Conservation (phyloP, 2,113 vertebrate genomes). For the Myiozetetes cayanensis region DNA sequence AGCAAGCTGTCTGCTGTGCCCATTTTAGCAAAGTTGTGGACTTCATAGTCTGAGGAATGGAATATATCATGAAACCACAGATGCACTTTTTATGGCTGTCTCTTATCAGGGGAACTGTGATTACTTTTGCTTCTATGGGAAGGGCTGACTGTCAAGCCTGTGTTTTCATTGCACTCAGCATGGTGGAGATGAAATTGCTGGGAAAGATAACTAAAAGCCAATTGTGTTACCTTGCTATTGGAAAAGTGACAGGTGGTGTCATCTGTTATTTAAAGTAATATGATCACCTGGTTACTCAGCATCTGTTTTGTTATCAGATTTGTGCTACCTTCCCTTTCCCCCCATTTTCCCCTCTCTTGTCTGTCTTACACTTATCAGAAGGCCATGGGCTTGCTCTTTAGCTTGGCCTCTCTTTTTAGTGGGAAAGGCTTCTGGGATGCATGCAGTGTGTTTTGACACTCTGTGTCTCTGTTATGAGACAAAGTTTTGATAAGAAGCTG, state of each 20-base stretch:
- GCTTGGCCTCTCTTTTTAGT: background rate
- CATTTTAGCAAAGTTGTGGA: background rate
- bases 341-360: background rate
- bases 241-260: conserved; percentile 9
- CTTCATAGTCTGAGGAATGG: background rate
- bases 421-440: background rate
- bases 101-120: background rate
- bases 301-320: background rate
- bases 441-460: background rate
- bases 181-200: background rate
- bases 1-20: background rate
- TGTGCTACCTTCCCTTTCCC: background rate
- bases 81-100: background rate
- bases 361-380: background rate
- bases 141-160: background rate
- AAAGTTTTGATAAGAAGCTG: background rate
- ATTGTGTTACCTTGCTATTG: background rate
- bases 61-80: background rate
- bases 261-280: background rate
- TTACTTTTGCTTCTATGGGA: background rate
- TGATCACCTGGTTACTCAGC: background rate
- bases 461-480: background rate
- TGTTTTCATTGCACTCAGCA: background rate
- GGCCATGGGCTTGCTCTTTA: background rate
- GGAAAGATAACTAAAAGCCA: conserved; percentile 19